Percentiles rank a stretch among this genome's conserved stretches.
Evolutionary conservation across 1,140 invertebrate genomes (phyloP).

Genomic region (Cheumatopsyche charites): DNA sequence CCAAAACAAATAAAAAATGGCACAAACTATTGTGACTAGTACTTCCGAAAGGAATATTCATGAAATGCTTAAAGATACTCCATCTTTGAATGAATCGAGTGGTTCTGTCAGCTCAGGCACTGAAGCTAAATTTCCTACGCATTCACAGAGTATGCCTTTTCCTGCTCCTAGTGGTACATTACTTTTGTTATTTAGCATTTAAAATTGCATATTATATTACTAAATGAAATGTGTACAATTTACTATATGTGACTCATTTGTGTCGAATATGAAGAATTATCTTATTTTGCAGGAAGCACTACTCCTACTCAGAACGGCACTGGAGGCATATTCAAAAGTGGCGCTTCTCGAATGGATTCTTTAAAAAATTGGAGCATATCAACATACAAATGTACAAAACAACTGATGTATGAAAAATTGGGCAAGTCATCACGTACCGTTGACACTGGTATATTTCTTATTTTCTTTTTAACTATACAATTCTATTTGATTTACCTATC

Average conservation of each 20-base stretch:
- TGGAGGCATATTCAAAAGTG: constrained; percentile 62
- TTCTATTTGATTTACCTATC: neutral
- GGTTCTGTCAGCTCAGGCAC: constrained; percentile 77
- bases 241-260: neutral
- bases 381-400: constrained; percentile 96
- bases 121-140: constrained; percentile 60
- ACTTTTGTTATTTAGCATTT: neutral
- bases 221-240: neutral
- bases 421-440: constrained; percentile 92
- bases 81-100: constrained; percentile 77
- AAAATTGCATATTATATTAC: neutral
- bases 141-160: constrained; percentile 59
- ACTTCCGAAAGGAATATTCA: constrained; percentile 78
- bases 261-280: neutral
- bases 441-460: constrained; percentile 71
- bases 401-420: constrained; percentile 92
- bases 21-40: constrained; percentile 50
- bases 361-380: constrained; percentile 96
- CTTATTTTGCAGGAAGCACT: constrained; percentile 51
- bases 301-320: constrained; percentile 66
- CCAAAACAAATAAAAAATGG: constrained; percentile 49
- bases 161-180: constrained; percentile 51
- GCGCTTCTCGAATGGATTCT: constrained; percentile 82
- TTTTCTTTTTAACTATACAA: constrained; percentile 15
- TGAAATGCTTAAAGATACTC: constrained; percentile 86